A percentile compares a stretch with the other conserved stretches of the same genome.
These are phyloP conservation scores for Girardia tigrina DNA, from an alignment of 2,888 invertebrate species.

Conservation along the genomic window DNA sequence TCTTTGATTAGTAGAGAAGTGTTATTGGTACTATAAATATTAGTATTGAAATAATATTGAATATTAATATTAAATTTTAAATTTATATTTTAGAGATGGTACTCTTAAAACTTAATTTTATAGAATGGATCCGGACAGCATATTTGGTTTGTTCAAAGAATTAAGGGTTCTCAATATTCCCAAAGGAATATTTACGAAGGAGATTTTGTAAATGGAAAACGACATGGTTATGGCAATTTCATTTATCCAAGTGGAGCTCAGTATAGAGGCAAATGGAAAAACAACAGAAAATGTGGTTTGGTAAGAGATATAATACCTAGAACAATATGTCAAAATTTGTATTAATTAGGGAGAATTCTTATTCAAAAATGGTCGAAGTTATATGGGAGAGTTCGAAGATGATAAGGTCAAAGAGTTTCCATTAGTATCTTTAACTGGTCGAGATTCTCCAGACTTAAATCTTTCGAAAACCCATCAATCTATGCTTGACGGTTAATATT, in stretches of 20 bases:
- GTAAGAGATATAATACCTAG: conserved; percentile 39
- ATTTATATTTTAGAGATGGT: too few relatives aligned
- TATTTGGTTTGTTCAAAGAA: conserved; percentile 47
- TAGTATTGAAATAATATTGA: too few relatives aligned
- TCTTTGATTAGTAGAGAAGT: too few relatives aligned
- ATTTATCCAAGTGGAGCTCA: conserved; percentile 50
- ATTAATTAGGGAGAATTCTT: conserved; percentile 47
- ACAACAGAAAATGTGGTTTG: conserved; percentile 50
- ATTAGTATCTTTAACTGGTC: conserved; percentile 45
- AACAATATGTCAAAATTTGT: not conserved
- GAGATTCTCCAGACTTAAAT: conserved; percentile 44
- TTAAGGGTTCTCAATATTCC: conserved; percentile 47
- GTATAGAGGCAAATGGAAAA: conserved; percentile 49
- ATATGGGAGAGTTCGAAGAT: conserved; percentile 49
- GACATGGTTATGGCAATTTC: conserved; percentile 48
- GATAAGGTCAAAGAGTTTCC: conserved; percentile 49
- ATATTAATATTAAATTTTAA: too few relatives aligned
- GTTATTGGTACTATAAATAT: too few relatives aligned
- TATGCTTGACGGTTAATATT: conserved; percentile 42
- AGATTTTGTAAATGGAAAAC: conserved; percentile 46
- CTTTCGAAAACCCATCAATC: conserved; percentile 47
- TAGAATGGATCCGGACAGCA: conserved; percentile 50
- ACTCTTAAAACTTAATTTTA: not conserved
- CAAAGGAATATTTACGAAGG: conserved; percentile 49
- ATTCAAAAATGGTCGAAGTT: conserved; percentile 50